A percentile compares a stretch with the other conserved stretches of the same genome.
Conservation (phyloP, 2,888 invertebrate species). For the Sisyra nigra region DNA sequence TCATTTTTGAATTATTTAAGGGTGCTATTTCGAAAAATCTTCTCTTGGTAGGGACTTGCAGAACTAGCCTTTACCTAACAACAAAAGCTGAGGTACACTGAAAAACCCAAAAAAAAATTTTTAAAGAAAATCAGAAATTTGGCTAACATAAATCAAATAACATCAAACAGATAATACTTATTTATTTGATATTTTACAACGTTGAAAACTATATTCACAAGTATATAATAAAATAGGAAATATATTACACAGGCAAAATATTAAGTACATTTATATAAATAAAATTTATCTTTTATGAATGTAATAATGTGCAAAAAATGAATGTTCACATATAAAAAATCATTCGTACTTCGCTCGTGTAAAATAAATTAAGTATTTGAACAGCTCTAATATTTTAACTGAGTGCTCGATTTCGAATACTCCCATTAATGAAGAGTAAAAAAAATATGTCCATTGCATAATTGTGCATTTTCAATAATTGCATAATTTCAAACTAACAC, state of each 20-base stretch:
- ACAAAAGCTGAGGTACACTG: too few species aligned
- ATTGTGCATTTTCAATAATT: too few species aligned
- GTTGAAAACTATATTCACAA: conserved; percentile 5
- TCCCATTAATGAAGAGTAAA: background rate
- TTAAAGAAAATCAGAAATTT: too few species aligned
- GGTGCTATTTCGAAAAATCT: too few species aligned
- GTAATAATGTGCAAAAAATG: too few species aligned
- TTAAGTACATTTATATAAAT: conserved; percentile 5
- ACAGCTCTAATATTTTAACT: background rate
- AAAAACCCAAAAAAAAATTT: too few species aligned
- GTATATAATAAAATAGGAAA: conserved; percentile 5
- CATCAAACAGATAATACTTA: too few species aligned
- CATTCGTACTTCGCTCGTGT: background rate
- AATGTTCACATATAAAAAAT: background rate
- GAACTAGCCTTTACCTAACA: too few species aligned
- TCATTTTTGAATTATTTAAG: too few species aligned
- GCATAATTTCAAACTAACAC: too few species aligned
- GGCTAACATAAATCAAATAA: too few species aligned
- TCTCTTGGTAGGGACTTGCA: too few species aligned
- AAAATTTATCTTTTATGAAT: background rate
- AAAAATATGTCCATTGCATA: background rate
- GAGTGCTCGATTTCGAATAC: background rate
- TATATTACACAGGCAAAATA: conserved; percentile 8
- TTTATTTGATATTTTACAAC: conserved; percentile 19
- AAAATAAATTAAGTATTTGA: background rate